Percentiles rank a stretch among this genome's conserved stretches.
These are phyloP conservation scores for Anguilla japonica DNA, from an alignment of 2,113 vertebrate genomes.

Conservation along the genomic window DNA sequence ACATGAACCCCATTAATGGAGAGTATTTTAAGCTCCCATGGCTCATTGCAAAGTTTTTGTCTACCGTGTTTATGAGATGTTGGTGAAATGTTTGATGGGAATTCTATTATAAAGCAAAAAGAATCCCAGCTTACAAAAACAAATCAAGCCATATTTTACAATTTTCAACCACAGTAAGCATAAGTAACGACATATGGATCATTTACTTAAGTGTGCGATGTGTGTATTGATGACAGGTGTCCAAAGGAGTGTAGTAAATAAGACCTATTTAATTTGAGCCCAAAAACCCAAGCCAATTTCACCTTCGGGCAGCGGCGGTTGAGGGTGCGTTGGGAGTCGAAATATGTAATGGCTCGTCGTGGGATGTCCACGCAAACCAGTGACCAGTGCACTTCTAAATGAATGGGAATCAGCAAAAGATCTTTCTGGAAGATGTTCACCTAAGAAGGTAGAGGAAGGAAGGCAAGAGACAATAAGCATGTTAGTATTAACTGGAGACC, in stretches of 20 bases:
- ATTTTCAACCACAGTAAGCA: no score
- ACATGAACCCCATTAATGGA: neutral
- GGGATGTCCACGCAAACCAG: slow-evolving; percentile 86
- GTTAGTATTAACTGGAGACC: neutral
- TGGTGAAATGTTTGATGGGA: no score
- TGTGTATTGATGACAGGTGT: neutral
- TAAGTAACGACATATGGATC: no score
- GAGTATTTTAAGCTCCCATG: no score
- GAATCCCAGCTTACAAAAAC: no score
- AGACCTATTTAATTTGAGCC: neutral
- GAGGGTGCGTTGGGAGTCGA: slow-evolving; percentile 89
- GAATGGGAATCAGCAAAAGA: slow-evolving; percentile 86
- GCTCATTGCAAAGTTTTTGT: no score
- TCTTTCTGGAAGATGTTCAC: slow-evolving; percentile 93
- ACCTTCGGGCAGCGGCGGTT: slow-evolving; percentile 92
- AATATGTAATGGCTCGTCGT: slow-evolving; percentile 81
- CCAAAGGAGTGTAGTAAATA: neutral
- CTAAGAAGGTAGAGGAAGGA: slow-evolving; percentile 51
- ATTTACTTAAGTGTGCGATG: no score
- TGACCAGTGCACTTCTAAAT: slow-evolving; percentile 92
- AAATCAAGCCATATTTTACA: no score
- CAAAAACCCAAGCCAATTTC: neutral
- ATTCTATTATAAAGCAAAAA: no score
- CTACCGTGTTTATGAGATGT: no score
- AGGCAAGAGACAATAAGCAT: neutral